Base-by-base conservation (phyloP, 2,888 invertebrate genomes). In the Pseudococcus jackbeardsleyi region DNA sequence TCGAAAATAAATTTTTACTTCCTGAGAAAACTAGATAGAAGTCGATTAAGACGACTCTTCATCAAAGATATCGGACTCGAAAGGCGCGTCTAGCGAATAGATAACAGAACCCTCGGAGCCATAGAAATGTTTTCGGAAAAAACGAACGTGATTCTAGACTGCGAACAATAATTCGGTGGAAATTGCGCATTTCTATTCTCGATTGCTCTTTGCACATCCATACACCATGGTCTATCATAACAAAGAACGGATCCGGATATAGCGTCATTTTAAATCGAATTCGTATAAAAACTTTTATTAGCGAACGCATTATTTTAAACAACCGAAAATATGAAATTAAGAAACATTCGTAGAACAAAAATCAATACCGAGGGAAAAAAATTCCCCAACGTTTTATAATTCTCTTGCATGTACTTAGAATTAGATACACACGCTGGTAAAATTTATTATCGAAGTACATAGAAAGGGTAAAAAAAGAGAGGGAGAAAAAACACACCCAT, bases 171-270 rank as follows among this genome's bases (percentile, higher is more conserved):
- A 72, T 72, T 72, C 72, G 72, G 72, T 72, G 72, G 72, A 72
- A 72, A 72, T 72, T 39, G 72, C 72, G 72, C 72, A 72, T 72
- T 72, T 72, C 72, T 72, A 72, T 72, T 72, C 72, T 72, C 72
- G 72, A 72, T 72, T 26, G 72, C 72, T 72, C 72, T 72, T 72
- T 72, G 72, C 72, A 72, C 72, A 72, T 72, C 72, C 33, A 33
- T 33, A 72, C 72, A 33, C 26, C 33, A 17, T 33, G 33, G 72
- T 72, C 72, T 72, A 72, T 72, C 72, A 72, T 72, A 72, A 72
- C 72, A 72, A 72, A 72, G n/a, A 72, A 72, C 72, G 72, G 33
- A 72, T 72, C 26, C 72, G 72, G 72, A 72, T 72, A 72, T 72
- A 72, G 72, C 72, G 17, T 72, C 72, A 33, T 33, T 72, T 72